Evolutionary conservation across 2,888 invertebrate species (phyloP), one percentile per base, ranked within the genome.

Genomic region (Oscheius sp.): DNA sequence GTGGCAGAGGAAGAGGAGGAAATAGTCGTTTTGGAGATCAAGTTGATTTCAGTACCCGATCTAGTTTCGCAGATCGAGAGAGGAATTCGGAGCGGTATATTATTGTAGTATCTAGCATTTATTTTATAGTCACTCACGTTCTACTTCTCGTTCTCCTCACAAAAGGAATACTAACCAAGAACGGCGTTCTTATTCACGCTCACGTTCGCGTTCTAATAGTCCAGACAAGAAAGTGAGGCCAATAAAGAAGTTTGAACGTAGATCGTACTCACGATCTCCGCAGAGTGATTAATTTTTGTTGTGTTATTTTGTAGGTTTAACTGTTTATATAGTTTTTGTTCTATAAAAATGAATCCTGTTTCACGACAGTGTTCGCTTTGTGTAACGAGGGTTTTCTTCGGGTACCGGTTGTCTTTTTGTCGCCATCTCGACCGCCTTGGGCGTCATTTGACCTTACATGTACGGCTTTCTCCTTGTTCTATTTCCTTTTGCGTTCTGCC

Each of bases 401-500:
- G 33, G 33, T 54, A 54, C 54, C 54, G 54, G 54, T 54, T 54
- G 26, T 50, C 54, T 36, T 54, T 54, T 54, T 54, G 32, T 14
- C 54, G 32, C 54, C 33, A 36, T 30, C 47, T 47, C 54, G 26
- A 54, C n/a, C 54, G 54, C 54, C 54, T 24, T 28, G 36, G 54
- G 54, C 54, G 54, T 24, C 54, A 24, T 36, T 47, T 47, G 47
- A 47, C 47, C 47, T 20, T 24, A 36, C 8, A 54, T 54, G 54
- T 20, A 32, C 54, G 54, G 24, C 59, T 38, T 44, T 36, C 32
- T 51, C 59, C 44, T 61, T 14, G n/a, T 54, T 26, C 30, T 22
- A 24, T 26, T 5, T 30, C 32, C 44, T 17, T 26, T 28, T 51
- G 28, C 65, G 45, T 50, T 54, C 32, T 14, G 33, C 20, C 45